A percentile compares a stretch with the other conserved stretches of the same genome.
Conservation (phyloP, 1,140 invertebrate species). For the Matsumurasca onukii region DNA sequence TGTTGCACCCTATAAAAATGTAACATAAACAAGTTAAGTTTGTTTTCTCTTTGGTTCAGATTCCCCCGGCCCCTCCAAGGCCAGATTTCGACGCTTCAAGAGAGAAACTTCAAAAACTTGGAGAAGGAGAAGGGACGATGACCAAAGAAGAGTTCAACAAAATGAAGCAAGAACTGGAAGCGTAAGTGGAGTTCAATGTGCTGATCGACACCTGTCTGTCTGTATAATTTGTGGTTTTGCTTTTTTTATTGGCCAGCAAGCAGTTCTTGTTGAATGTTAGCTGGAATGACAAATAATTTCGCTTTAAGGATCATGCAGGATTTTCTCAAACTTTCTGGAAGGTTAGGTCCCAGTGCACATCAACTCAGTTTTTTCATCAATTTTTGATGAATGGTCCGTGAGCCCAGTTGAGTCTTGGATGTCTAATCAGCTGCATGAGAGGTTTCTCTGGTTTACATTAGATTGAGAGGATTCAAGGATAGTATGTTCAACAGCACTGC, state of each 20-base stretch:
- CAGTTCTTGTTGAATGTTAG: not conserved
- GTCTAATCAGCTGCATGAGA: too few species aligned
- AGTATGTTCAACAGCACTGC: too few species aligned
- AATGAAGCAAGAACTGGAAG: constrained; percentile 99
- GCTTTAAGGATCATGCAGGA: too few species aligned
- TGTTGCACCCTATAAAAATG: not conserved
- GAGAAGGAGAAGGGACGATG: constrained; percentile 98
- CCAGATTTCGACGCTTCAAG: constrained; percentile 99
- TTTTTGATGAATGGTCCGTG: too few species aligned
- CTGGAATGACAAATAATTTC: too few species aligned
- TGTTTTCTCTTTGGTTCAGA: constrained; percentile 64
- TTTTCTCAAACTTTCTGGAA: too few species aligned
- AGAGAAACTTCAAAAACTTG: constrained; percentile 96
- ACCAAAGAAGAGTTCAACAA: constrained; percentile 98
- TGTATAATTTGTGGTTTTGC: not conserved
- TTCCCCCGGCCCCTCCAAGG: constrained; percentile 94
- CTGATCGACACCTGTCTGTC: not conserved
- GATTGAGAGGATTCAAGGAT: too few species aligned
- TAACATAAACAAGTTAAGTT: constrained; percentile 11
- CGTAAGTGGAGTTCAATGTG: constrained; percentile 70
- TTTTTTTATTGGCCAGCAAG: not conserved
- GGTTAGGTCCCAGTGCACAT: too few species aligned
- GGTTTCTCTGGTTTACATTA: too few species aligned
- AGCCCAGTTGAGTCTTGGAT: too few species aligned
- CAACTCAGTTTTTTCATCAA: too few species aligned